phyloP scores from a whole-genome alignment of 2,888 invertebrate genomes.

The Cantharis lateralis region DNA sequence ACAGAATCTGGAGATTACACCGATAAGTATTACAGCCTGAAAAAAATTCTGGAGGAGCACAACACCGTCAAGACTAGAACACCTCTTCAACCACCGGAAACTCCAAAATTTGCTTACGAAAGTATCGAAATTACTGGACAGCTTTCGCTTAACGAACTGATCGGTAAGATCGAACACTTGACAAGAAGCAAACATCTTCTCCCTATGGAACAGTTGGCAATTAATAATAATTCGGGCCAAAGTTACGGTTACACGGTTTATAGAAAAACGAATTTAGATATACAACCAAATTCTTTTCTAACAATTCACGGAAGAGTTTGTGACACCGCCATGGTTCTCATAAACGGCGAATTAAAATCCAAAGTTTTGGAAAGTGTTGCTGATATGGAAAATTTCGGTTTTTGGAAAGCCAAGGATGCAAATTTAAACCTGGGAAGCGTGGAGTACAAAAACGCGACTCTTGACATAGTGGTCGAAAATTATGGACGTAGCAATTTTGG shows the following conservation, averaged over 20 bases:
- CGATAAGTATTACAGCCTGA: slow-evolving; percentile 75
- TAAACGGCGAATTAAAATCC: slow-evolving; percentile 53
- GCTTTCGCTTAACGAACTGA: slow-evolving; percentile 35
- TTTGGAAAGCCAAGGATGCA: slow-evolving; percentile 49
- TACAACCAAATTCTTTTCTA: slow-evolving; percentile 42
- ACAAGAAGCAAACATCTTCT: slow-evolving; percentile 29
- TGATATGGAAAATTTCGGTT: slow-evolving; percentile 53
- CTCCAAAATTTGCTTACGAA: slow-evolving; percentile 46
- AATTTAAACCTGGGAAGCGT: slow-evolving; percentile 42
- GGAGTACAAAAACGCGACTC: slow-evolving; percentile 40
- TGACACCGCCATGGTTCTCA: slow-evolving; percentile 59
- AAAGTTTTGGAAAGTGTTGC: slow-evolving; percentile 38
- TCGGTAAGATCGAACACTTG: slow-evolving; percentile 26
- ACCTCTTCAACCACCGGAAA: slow-evolving; percentile 49
- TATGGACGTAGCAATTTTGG: slow-evolving; percentile 76
- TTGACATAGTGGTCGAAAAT: slow-evolving; percentile 68
- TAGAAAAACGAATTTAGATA: slow-evolving; percentile 48
- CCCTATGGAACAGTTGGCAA: slow-evolving; percentile 49
- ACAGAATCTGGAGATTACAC: slow-evolving; percentile 89
- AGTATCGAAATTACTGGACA: slow-evolving; percentile 36
- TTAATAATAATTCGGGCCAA: slow-evolving; percentile 58
- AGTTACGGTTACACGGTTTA: slow-evolving; percentile 63
- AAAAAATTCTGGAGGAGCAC: slow-evolving; percentile 57
- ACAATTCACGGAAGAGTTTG: slow-evolving; percentile 53
- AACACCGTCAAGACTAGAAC: slow-evolving; percentile 45